Percentiles rank a stretch among this genome's conserved stretches.
These are phyloP conservation scores for Meleagris gallopavo DNA, from an alignment of 2,113 vertebrate genomes.

Conservation along the genomic window DNA sequence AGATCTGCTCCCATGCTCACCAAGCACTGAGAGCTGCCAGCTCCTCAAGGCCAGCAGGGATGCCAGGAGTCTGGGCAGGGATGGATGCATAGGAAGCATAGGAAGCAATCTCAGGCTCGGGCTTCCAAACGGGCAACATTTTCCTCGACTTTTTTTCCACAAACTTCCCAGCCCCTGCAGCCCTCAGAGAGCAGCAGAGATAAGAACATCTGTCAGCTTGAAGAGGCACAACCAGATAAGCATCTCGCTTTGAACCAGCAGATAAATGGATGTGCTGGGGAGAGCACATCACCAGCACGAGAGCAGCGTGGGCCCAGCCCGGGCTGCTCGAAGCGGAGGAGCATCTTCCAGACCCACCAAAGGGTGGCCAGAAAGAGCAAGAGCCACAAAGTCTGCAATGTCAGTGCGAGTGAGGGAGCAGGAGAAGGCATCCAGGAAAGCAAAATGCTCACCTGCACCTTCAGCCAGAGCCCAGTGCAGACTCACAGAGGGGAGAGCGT, in stretches of 20 bases:
- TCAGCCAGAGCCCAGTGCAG: neutral
- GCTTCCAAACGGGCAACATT: neutral
- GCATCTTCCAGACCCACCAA: neutral
- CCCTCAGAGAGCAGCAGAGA: neutral
- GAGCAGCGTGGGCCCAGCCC: neutral
- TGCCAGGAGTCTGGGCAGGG: rapidly evolving
- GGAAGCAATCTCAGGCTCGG: neutral
- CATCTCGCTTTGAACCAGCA: neutral
- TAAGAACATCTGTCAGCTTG: conserved; percentile 33
- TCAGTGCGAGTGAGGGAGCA: too few relatives aligned
- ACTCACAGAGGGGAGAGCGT: too few relatives aligned
- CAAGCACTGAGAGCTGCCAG: rapidly evolving
- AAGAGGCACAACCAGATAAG: conserved; percentile 35
- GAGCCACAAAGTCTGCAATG: neutral
- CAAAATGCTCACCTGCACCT: neutral
- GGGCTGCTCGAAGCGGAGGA: neutral
- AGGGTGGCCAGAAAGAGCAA: neutral
- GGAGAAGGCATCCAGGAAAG: neutral
- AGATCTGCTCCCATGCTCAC: neutral
- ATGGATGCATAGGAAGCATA: neutral
- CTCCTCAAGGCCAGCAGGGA: neutral
- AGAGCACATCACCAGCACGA: neutral
- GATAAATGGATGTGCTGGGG: neutral
- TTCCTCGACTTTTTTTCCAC: neutral
- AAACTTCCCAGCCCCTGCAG: neutral